A percentile compares a stretch with the other conserved stretches of the same genome.
Conservation (phyloP, 2,888 invertebrate species). For the Cremastinae sp. region DNA sequence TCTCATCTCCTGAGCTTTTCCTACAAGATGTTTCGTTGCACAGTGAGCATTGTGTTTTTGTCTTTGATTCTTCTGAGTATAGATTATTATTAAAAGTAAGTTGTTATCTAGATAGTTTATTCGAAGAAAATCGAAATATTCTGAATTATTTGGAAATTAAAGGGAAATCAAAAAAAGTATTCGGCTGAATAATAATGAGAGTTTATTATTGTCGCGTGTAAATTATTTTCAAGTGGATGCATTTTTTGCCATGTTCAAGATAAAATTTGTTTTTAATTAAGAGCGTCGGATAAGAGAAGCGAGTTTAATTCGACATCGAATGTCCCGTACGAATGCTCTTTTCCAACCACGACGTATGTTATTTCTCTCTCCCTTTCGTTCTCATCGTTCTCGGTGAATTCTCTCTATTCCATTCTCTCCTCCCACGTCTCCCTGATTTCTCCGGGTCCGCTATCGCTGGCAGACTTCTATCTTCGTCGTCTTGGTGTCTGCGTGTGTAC, state of each 20-base stretch:
- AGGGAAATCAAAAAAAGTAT: too few relatives aligned
- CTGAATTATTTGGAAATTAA: too few relatives aligned
- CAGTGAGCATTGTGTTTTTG: conserved; percentile 2
- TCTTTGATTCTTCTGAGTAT: too few relatives aligned
- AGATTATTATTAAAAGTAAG: too few relatives aligned
- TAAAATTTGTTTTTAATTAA: too few relatives aligned
- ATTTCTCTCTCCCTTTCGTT: conserved; percentile 54
- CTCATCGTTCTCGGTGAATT: conserved; percentile 51
- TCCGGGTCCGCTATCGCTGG: conserved; percentile 33
- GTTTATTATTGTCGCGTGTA: too few relatives aligned
- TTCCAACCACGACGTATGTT: conserved; percentile 35
- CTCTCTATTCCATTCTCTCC: conserved; percentile 55
- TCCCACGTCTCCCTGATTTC: conserved; percentile 48
- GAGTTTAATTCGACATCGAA: conserved; percentile 22
- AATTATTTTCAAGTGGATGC: too few relatives aligned
- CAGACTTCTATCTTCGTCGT: conserved; percentile 41
- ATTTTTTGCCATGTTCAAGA: too few relatives aligned
- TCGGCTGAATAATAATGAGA: too few relatives aligned
- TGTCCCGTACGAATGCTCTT: conserved; percentile 31
- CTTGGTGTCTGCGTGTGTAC: conserved; percentile 31
- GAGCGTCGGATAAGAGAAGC: neutral
- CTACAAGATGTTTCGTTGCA: conserved; percentile 67
- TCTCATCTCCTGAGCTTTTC: conserved; percentile 63
- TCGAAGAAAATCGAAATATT: too few relatives aligned
- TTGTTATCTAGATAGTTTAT: too few relatives aligned